Evolutionary conservation across 1,140 invertebrate species (phyloP), one percentile per base, ranked within the genome.

Genomic region (Dysdera silvatica): DNA sequence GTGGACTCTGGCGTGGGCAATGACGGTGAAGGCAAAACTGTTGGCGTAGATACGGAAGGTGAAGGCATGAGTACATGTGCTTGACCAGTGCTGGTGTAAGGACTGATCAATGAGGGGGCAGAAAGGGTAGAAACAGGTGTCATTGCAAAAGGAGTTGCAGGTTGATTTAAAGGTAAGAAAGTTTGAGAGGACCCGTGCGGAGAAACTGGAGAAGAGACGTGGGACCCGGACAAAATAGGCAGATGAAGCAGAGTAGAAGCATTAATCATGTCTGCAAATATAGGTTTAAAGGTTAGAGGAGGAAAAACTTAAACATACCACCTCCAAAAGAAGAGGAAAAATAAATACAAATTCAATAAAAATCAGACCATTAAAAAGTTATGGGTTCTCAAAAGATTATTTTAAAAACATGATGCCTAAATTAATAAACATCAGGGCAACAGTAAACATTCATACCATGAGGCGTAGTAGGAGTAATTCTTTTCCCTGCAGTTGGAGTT

Each of bases 401-500:
- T n/a, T n/a, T n/a, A n/a, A n/a, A 29, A 51, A 51, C 24, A 51
- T 16, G 5, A 10, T n/a, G n/a, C n/a, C n/a, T n/a, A n/a, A n/a
- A n/a, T 48, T 24, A 23, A 10, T 23, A n/a, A n/a, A n/a, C n/a
- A n/a, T n/a, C n/a, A n/a, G n/a, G n/a, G n/a, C n/a, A n/a, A 32
- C 32, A 53, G 35, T 33, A 18, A 18, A 29, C 32, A 8, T 31
- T 59, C 16, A 70, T 59, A 66, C 55, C 57, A 62, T 67, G 66
- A 18, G 65, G 58, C 14, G 66, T 61, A 20, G 67, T 62, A 40
- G 64, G 49, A 49, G 68, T 64, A 24, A 60, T 18, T n/a, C 48
- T 37, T 28, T 53, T 64, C 28, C 37, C 20, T 49, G 67, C 20
- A 47, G 71, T 72, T 43, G 75, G 69, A 40, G 71, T 69, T 28